Evolutionary conservation across 2,113 vertebrate genomes (phyloP).

Genomic region (Zapus hudsonius): DNA sequence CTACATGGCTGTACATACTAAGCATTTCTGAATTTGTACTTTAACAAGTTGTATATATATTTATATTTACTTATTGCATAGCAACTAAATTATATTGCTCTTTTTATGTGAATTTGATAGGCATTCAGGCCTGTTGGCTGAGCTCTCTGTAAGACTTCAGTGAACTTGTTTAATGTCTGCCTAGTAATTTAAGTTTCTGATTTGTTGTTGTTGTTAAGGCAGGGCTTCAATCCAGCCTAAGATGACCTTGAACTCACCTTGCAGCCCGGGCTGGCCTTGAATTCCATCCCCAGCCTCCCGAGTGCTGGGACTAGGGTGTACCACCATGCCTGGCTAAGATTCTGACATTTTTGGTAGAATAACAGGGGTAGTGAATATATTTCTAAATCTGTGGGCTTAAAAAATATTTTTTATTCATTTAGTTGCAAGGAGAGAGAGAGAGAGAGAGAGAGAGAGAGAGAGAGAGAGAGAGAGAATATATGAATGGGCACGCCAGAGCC

Average conservation of each 20-base stretch:
- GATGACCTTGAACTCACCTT: too few species aligned
- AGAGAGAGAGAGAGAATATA: too few species aligned
- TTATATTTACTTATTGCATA: neutral
- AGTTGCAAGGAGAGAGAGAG: too few species aligned
- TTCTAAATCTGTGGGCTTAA: neutral
- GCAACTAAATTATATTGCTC: neutral
- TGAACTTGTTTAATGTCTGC: neutral
- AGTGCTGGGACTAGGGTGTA: too few species aligned
- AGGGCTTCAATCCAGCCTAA: too few species aligned
- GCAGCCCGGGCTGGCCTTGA: too few species aligned
- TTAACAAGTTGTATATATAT: neutral
- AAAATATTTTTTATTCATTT: neutral
- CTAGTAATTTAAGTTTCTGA: constrained; percentile 6
- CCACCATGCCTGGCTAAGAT: neutral
- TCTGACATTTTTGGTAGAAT: neutral
- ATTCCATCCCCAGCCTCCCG: too few species aligned
- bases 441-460: too few species aligned
- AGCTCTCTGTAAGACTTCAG: neutral
- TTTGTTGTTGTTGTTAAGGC: too few species aligned
- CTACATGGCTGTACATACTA: neutral
- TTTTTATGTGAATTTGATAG: constrained; percentile 23
- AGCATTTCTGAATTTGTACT: neutral
- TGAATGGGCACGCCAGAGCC: too few species aligned
- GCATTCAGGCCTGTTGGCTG: neutral
- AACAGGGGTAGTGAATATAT: neutral